Evolutionary conservation across 1,140 invertebrate species (phyloP), one percentile per base, ranked within the genome.

Genomic region (Ceratosolen solmsi): DNA sequence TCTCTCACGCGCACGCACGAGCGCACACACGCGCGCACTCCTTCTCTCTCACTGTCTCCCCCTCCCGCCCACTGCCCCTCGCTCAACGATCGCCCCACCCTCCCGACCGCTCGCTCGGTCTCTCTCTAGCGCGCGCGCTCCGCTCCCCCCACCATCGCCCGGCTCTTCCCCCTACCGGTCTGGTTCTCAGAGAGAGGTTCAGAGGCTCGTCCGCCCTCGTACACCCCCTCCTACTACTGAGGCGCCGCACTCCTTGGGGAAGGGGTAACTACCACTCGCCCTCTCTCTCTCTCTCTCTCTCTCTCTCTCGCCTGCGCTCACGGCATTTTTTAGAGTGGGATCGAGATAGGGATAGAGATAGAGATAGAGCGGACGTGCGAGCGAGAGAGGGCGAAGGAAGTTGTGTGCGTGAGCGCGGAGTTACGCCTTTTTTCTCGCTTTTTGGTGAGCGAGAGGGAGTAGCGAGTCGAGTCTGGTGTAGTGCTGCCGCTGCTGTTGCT

Each of bases 1-100:
- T 38, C 65, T 36, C 60, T 63, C 82, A 85, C 86, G 82, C 84
- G 86, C 56, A 79, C 70, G 41, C 46, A 46, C 41, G 41, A 5
- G 13, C 65, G 79, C 82, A 46, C 41, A 46, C 82, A 68, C 54
- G 56, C 36, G 33, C 81, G 72, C 76, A 82, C 80, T 81, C 79
- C 84, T 27, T 33, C 72, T 17, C 46, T 74, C 51, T 22, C 71
- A 25, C 82, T 73, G 71, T 41, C 82, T 83, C 82, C 70, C 76
- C 68, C 75, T 71, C 79, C 33, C 80, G 30, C 46, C 13, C 2
- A 11, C 25, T 27, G 5, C 3, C 51, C 17, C 51, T 54, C 51
- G 9, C 51, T 54, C 51, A 8, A 4, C 20, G 9, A 11, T 54
- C 13, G 2, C 41, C 41, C 13, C 41, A 5, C 41, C 41, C 41